Evolutionary conservation across 2,888 invertebrate genomes (phyloP).

Genomic region (Ormyrus rosae): DNA sequence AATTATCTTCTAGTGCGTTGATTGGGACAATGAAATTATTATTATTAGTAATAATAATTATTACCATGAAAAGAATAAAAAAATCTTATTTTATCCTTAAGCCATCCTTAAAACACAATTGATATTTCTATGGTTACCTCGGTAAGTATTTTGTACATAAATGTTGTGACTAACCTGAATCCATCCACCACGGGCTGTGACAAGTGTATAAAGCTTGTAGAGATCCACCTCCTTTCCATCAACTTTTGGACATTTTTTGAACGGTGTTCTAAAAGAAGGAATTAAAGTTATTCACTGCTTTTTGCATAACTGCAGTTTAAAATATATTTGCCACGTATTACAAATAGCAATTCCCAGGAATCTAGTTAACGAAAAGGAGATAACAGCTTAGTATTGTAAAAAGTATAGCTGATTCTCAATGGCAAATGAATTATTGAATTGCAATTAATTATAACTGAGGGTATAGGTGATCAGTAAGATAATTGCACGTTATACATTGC

Average conservation of each 20-base stretch:
- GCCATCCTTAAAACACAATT: too few species aligned
- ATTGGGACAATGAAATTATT: too few species aligned
- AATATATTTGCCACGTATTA: too few species aligned
- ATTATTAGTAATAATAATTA: too few species aligned
- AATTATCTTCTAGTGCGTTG: too few species aligned
- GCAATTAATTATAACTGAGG: slow-evolving; percentile 8
- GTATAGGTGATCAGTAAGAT: slow-evolving; percentile 50
- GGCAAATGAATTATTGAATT: slow-evolving; percentile 29
- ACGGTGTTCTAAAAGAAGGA: slow-evolving; percentile 78
- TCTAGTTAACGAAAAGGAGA: too few species aligned
- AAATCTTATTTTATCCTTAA: too few species aligned
- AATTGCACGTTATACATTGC: slow-evolving; percentile 15
- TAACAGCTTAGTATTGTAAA: background rate
- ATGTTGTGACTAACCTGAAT: slow-evolving; percentile 84
- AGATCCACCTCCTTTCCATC: slow-evolving; percentile 95
- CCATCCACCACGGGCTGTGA: slow-evolving; percentile 95
- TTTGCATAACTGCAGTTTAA: background rate
- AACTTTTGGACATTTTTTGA: slow-evolving; percentile 84
- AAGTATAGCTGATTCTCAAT: slow-evolving; percentile 1
- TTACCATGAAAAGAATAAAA: too few species aligned
- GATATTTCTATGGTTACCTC: too few species aligned
- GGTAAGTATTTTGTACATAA: too few species aligned
- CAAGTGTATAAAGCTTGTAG: slow-evolving; percentile 92
- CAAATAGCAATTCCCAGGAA: too few species aligned
- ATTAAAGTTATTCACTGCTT: background rate